phyloP scores from a whole-genome alignment of 2,888 invertebrate genomes.

The Microctonus brassicae region DNA sequence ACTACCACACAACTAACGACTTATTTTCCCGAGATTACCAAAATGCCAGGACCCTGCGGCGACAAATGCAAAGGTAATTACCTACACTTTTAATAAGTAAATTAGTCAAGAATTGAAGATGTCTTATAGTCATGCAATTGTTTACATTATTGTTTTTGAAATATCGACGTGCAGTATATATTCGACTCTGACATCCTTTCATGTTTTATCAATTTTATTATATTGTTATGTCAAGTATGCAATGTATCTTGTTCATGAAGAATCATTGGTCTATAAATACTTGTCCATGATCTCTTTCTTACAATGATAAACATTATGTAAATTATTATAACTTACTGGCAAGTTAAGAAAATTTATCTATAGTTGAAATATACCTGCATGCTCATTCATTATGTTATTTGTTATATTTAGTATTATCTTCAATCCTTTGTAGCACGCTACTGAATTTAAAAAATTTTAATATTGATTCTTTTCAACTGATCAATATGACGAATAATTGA shows the following conservation, averaged over 20 bases:
- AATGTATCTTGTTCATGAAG: not conserved
- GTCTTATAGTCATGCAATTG: no score
- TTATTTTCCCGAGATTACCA: constrained; percentile 30
- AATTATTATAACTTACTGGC: not conserved
- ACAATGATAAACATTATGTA: not conserved
- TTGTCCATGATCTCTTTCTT: not conserved
- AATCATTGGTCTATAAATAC: not conserved
- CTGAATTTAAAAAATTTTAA: no score
- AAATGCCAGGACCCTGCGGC: constrained; percentile 64
- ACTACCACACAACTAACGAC: constrained; percentile 40
- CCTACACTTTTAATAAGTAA: not conserved
- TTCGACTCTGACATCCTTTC: not conserved
- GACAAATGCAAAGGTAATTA: constrained; percentile 65
- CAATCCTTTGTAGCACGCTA: no score
- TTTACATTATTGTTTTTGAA: no score
- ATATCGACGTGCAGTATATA: not conserved
- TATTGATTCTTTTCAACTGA: no score
- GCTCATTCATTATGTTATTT: no score
- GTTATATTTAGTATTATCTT: no score
- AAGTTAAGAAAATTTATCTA: not conserved
- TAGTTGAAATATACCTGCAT: not conserved
- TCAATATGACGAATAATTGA: no score
- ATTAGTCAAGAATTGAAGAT: not conserved
- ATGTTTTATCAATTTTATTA: not conserved
- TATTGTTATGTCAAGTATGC: not conserved